Conservation (phyloP, 2,888 invertebrate genomes). For the Sphaerophoria rueppellii region DNA sequence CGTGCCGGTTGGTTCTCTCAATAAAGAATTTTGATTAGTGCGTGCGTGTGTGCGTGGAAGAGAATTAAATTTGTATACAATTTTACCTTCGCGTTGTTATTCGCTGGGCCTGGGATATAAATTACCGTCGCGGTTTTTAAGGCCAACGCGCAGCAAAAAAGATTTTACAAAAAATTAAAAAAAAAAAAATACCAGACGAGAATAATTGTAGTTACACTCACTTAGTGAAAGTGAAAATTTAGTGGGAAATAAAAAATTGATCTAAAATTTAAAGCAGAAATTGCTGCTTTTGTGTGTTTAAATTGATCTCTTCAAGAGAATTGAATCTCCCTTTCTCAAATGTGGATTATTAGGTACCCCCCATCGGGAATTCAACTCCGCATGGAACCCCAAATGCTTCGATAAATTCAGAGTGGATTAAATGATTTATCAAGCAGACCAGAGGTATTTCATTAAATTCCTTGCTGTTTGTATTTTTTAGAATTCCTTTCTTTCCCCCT, state of each 20-base stretch:
- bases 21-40: not conserved
- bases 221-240: conserved; percentile 23
- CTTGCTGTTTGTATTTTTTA: conserved; percentile 5
- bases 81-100: conserved; percentile 68
- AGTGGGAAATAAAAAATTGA: not conserved
- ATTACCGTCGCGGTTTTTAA: conserved; percentile 60
- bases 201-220: not conserved
- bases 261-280: not conserved
- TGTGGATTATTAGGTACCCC: conserved; percentile 74
- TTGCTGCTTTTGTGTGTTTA: not conserved
- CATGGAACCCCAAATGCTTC: conserved; percentile 62
- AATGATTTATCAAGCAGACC: conserved; percentile 73
- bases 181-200: conserved; percentile 3
- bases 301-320: not conserved
- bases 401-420: conserved; percentile 71
- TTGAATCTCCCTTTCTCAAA: conserved; percentile 12
- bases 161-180: conserved; percentile 12
- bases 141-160: conserved; percentile 66
- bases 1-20: not conserved
- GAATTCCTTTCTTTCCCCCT: conserved; percentile 42
- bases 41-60: conserved; percentile 7
- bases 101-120: conserved; percentile 60
- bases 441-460: conserved; percentile 47
- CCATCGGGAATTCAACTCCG: conserved; percentile 45
- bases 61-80: conserved; percentile 25